Conservation (phyloP, 2,113 vertebrate species). For the Coturnix japonica region DNA sequence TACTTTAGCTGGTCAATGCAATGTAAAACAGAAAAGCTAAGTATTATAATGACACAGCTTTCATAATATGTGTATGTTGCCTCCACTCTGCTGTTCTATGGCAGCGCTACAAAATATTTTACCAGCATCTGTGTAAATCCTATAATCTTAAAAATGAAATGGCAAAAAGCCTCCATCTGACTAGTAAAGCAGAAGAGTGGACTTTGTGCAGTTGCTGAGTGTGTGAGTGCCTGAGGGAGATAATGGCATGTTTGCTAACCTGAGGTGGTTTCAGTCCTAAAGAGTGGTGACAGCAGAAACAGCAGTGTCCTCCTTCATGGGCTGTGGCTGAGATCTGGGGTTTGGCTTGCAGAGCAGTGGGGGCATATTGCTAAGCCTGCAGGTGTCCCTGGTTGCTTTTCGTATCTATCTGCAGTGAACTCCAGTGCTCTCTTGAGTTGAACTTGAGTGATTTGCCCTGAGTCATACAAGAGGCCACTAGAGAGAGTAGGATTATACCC, state of each 20-base stretch:
- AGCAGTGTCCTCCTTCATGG: background rate
- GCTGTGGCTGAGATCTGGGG: background rate
- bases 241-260: background rate
- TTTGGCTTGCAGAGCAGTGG: background rate
- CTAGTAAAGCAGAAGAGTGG: background rate
- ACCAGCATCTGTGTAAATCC: background rate
- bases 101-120: slow-evolving; percentile 49
- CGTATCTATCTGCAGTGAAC: background rate
- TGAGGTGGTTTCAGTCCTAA: background rate
- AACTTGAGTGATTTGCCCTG: background rate
- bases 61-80: background rate
- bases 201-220: fast-evolving
- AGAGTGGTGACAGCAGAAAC: background rate
- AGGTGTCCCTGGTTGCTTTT: background rate
- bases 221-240: background rate
- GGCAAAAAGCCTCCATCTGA: background rate
- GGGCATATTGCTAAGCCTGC: background rate
- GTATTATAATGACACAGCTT: slow-evolving; percentile 20
- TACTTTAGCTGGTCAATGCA: slow-evolving; percentile 59
- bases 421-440: background rate
- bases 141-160: slow-evolving; percentile 55
- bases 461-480: background rate
- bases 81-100: slow-evolving; percentile 7
- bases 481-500: background rate
- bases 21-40: slow-evolving; percentile 46